A percentile compares a stretch with the other conserved stretches of the same genome.
phyloP scores from a whole-genome alignment of 2,888 invertebrate species.

The Diogma glabrata region DNA sequence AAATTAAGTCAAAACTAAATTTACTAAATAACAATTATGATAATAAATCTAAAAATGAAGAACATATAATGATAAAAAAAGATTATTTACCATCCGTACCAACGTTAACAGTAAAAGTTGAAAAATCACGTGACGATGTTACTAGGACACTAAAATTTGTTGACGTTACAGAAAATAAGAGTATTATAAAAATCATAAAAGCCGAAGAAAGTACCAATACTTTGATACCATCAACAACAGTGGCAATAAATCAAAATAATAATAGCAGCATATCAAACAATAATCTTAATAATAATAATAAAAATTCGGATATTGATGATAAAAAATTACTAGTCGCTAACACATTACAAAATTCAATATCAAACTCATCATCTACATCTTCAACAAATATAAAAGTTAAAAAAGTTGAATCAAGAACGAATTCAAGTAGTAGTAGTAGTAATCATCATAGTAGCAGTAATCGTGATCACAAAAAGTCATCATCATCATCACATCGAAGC shows the following conservation, averaged over 20 bases:
- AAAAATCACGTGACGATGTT: slow-evolving; percentile 31
- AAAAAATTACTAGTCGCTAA: too few relatives aligned
- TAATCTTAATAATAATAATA: too few relatives aligned
- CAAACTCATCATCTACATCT: background rate
- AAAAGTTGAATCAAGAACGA: slow-evolving; percentile 4
- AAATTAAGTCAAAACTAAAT: background rate
- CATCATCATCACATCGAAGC: slow-evolving; percentile 20
- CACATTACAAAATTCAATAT: too few relatives aligned
- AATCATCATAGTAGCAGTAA: slow-evolving; percentile 12
- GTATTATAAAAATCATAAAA: slow-evolving; percentile 2
- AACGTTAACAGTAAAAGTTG: slow-evolving; percentile 14
- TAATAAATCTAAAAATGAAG: background rate
- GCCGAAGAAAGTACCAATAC: slow-evolving; percentile 10
- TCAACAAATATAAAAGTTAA: background rate
- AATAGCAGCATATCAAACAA: slow-evolving; percentile 2
- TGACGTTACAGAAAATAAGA: slow-evolving; percentile 3
- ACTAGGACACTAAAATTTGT: slow-evolving; percentile 30
- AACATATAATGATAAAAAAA: slow-evolving; percentile 14
- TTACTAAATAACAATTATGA: background rate
- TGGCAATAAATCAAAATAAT: slow-evolving; percentile 12
- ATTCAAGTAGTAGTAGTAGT: slow-evolving; percentile 12
- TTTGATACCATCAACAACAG: slow-evolving; percentile 8
- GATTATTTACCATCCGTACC: slow-evolving; percentile 17
- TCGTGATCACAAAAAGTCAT: slow-evolving; percentile 18
- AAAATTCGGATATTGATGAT: background rate